A percentile compares a stretch with the other conserved stretches of the same genome.
Conservation (phyloP, 2,888 invertebrate species). For the Isotomurus palustris region DNA sequence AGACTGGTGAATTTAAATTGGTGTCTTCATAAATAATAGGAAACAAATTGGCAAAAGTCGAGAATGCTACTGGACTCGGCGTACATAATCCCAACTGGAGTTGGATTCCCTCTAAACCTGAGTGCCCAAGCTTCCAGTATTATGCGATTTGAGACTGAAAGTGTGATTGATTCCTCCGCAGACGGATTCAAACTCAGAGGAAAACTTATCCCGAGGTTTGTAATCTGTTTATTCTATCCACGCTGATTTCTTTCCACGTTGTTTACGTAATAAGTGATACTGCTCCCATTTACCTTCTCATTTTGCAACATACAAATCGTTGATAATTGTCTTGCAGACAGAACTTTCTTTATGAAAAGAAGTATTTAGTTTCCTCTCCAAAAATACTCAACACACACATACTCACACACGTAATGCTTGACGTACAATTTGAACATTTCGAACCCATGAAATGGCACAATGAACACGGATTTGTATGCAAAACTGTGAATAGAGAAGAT, state of each 20-base stretch:
- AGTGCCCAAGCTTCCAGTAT: slow-evolving; percentile 70
- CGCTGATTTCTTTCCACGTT: slow-evolving; percentile 7
- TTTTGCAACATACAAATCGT: too few species aligned
- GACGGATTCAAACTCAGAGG: slow-evolving; percentile 71
- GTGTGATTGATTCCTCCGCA: slow-evolving; percentile 76
- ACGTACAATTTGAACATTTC: too few species aligned
- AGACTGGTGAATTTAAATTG: slow-evolving; percentile 12
- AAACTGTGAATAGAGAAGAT: too few species aligned
- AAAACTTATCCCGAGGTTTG: slow-evolving; percentile 76
- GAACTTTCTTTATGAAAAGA: too few species aligned
- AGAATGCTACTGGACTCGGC: slow-evolving; percentile 80
- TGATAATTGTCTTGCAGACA: too few species aligned
- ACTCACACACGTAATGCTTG: too few species aligned
- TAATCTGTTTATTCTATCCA: slow-evolving; percentile 42
- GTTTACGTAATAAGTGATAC: not conserved
- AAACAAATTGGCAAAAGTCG: slow-evolving; percentile 77
- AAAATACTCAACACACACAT: too few species aligned
- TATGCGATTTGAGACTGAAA: slow-evolving; percentile 57
- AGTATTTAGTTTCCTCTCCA: too few species aligned
- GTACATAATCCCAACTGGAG: slow-evolving; percentile 77
- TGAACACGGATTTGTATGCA: too few species aligned
- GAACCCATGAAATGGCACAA: too few species aligned
- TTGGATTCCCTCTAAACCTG: slow-evolving; percentile 78
- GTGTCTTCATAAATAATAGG: slow-evolving; percentile 52
- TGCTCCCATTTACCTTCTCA: too few species aligned